These are phyloP conservation scores for Slavum lentiscoides DNA, from an alignment of 2,888 invertebrate species.

Conservation along the genomic window DNA sequence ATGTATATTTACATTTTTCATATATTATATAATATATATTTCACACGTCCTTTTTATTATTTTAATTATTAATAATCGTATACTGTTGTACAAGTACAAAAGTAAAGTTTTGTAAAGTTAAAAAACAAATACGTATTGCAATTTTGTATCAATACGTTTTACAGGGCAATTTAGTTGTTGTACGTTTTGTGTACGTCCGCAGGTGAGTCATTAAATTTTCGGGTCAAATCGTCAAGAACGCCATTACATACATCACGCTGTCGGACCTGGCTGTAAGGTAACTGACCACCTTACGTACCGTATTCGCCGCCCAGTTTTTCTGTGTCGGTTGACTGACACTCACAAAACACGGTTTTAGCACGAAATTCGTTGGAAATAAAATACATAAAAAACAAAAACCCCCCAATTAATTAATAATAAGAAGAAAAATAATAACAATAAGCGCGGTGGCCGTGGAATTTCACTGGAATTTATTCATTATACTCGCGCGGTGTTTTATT, in stretches of 20 bases:
- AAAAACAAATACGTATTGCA: background rate
- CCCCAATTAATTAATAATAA: too few relatives aligned
- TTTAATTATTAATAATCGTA: too few relatives aligned
- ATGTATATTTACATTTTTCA: too few relatives aligned
- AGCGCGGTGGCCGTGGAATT: background rate
- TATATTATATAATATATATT: too few relatives aligned
- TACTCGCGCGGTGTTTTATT: background rate
- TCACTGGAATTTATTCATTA: conserved; percentile 16
- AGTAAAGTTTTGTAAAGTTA: background rate
- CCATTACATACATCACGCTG: background rate
- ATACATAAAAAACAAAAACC: background rate
- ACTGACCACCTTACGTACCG: conserved; percentile 28
- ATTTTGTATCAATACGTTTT: background rate
- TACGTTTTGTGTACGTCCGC: too few relatives aligned
- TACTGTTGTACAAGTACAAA: too few relatives aligned
- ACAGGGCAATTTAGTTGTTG: too few relatives aligned
- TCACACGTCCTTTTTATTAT: too few relatives aligned
- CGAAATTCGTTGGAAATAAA: conserved; percentile 11
- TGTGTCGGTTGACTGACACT: conserved; percentile 33
- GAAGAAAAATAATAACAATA: too few relatives aligned
- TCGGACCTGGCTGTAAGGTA: conserved; percentile 21
- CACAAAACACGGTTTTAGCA: conserved; percentile 28
- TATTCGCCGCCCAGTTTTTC: conserved; percentile 8
- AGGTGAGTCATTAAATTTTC: too few relatives aligned
- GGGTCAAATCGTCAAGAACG: conserved; percentile 28